Evolutionary conservation across 2,113 vertebrate species (phyloP), one percentile per base, ranked within the genome.

Genomic region (Pantherophis guttatus): DNA sequence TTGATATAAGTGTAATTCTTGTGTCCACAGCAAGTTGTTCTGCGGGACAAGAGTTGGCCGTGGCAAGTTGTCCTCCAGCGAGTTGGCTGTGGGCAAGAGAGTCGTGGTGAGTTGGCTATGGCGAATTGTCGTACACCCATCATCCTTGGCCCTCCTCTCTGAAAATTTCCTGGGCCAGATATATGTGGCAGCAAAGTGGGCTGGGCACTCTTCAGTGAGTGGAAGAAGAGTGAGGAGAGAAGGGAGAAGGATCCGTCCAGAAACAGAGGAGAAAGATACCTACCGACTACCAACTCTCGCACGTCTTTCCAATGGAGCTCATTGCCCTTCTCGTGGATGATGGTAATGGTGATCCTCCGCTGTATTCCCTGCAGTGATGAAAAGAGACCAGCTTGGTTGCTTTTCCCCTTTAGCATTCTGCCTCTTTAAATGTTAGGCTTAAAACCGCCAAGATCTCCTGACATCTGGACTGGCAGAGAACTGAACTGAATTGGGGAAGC

Each of bases 221-320:
- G n/a, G 8, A 59, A 59, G 54, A 88, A 88, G 6, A 23, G 29
- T 44, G 21, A 33, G 21, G 19, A 88, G 87, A 55, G 5, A 44
- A n/a, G 3, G 65, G 2, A 81, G n/a, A 5, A 11, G n/a, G 55
- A 59, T 10, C 0, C 23, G 0, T 19, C 23, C 15, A 5, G 3
- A 29, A 12, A n/a, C 1, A 6, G 33, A 26, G 39, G 50, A 54
- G 23, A 21, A 15, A 2, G 0, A 29, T 9, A 97, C 99, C 98
- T 97, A 99, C 99, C 99, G 24, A 99, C 99, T 44, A 99, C 99
- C 96, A 99, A 97, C 96, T 99, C 99, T 0, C 99, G 97, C 2
- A 99, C 99, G 3, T 99, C 99, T 50, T 99, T 99, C 99, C 99
- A 99, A 94, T 99, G 99, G 52, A 99, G 98, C 95, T 99, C 99